These are phyloP conservation scores for Rhynchopsitta pachyrhyncha DNA, from an alignment of 2,113 vertebrate species.

Conservation along the genomic window DNA sequence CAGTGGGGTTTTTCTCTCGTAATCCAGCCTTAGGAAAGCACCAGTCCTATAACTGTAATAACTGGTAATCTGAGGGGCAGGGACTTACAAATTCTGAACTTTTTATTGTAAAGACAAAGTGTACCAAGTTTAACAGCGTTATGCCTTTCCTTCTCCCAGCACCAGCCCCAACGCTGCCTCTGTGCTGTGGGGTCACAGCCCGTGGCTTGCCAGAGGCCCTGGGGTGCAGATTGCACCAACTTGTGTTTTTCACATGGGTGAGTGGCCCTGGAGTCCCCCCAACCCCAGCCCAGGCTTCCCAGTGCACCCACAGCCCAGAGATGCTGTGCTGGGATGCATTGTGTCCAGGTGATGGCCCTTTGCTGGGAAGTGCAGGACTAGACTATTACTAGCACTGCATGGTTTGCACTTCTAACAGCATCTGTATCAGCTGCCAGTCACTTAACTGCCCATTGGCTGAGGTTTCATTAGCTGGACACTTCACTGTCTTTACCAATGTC, in stretches of 20 bases:
- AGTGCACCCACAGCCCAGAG: background rate
- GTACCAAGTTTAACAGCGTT: constrained; percentile 66
- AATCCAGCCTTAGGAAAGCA: constrained; percentile 36
- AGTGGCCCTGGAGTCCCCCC: background rate
- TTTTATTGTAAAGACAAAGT: constrained; percentile 72
- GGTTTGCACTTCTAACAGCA: background rate
- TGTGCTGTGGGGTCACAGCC: background rate
- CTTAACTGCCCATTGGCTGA: rapidly evolving
- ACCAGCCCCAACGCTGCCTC: background rate
- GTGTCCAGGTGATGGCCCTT: background rate
- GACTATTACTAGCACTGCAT: background rate
- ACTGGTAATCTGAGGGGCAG: constrained; percentile 57
- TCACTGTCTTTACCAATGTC: background rate
- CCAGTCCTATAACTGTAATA: constrained; percentile 43
- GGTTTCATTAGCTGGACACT: background rate
- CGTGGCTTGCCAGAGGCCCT: background rate
- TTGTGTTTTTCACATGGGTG: background rate
- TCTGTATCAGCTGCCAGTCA: background rate
- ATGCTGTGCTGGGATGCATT: rapidly evolving
- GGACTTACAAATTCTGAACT: constrained; percentile 64
- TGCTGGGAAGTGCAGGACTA: background rate
- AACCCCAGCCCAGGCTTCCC: background rate
- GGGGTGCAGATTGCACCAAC: background rate
- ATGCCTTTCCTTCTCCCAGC: constrained; percentile 32
- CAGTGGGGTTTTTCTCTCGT: background rate